Conservation (phyloP, 2,888 invertebrate genomes). For the Iphiclides podalirius region DNA sequence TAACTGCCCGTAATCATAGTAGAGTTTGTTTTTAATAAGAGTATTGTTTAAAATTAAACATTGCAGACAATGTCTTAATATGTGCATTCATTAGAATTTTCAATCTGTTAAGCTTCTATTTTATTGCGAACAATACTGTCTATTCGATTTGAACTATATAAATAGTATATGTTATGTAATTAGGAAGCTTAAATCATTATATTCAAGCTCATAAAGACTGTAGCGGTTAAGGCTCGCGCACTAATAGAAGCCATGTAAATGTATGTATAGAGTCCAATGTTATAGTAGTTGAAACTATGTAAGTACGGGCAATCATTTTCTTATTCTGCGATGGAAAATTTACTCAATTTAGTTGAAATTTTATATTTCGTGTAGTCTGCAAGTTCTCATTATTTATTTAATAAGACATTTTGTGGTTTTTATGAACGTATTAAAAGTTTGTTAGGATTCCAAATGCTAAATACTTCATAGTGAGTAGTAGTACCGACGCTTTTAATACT, state of each 20-base stretch:
- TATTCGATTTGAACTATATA: constrained; percentile 9
- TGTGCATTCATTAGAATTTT: neutral
- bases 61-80: too few relatives aligned
- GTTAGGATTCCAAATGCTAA: neutral
- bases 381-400: neutral
- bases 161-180: constrained; percentile 1
- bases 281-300: too few relatives aligned
- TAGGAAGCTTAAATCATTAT: constrained; percentile 16
- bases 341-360: too few relatives aligned
- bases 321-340: too few relatives aligned
- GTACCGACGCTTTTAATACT: neutral
- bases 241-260: neutral
- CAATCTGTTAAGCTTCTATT: constrained; percentile 7
- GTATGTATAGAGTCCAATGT: too few relatives aligned
- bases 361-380: neutral
- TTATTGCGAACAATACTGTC: constrained; percentile 16
- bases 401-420: constrained; percentile 4
- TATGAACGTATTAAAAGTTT: constrained; percentile 7
- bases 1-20: too few relatives aligned
- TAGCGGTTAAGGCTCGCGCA: constrained; percentile 8
- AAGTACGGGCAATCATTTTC: too few relatives aligned
- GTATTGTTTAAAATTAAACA: too few relatives aligned
- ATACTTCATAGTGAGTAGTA: neutral
- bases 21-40: too few relatives aligned
- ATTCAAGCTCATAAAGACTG: constrained; percentile 4